phyloP scores from a whole-genome alignment of 2,888 invertebrate genomes.

The Cheilosia grossa region DNA sequence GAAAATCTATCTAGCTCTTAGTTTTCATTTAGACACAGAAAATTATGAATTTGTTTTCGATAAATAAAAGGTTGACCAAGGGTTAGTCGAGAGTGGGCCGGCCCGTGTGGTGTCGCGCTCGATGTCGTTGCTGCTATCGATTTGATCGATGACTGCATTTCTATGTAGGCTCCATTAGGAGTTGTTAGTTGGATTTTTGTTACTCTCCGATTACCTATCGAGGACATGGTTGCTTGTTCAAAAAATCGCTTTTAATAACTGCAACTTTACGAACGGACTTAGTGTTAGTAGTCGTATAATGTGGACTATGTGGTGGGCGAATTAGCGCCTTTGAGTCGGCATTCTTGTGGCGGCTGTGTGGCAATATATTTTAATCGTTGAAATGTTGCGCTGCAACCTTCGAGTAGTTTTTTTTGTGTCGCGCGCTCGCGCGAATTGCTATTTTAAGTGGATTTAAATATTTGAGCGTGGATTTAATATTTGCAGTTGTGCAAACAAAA shows the following conservation, averaged over 20 bases:
- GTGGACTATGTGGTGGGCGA: conserved; percentile 66
- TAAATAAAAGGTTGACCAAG: conserved; percentile 53
- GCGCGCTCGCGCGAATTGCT: neutral
- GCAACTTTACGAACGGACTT: conserved; percentile 43
- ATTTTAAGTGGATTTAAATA: conserved; percentile 22
- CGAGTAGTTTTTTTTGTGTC: conserved; percentile 8
- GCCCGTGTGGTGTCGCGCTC: conserved; percentile 43
- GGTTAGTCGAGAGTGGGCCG: conserved; percentile 55
- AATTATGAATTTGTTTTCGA: conserved; percentile 20
- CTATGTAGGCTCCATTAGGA: conserved; percentile 64
- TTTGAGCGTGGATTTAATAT: neutral
- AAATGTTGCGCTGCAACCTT: conserved; percentile 55
- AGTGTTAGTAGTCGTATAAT: conserved; percentile 16
- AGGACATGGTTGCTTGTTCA: conserved; percentile 42
- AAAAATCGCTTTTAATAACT: conserved; percentile 50
- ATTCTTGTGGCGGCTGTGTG: conserved; percentile 63
- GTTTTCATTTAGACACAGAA: conserved; percentile 6
- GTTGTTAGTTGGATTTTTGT: conserved; percentile 44
- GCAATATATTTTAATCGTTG: conserved; percentile 57
- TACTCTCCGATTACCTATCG: conserved; percentile 47
- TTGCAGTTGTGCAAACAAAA: neutral
- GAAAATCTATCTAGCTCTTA: conserved; percentile 16
- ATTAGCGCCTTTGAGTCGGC: conserved; percentile 71
- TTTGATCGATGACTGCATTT: conserved; percentile 70
- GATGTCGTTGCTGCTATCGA: conserved; percentile 58